Base-by-base conservation (phyloP, 1,140 invertebrate species). In the Procambarus clarkii region DNA sequence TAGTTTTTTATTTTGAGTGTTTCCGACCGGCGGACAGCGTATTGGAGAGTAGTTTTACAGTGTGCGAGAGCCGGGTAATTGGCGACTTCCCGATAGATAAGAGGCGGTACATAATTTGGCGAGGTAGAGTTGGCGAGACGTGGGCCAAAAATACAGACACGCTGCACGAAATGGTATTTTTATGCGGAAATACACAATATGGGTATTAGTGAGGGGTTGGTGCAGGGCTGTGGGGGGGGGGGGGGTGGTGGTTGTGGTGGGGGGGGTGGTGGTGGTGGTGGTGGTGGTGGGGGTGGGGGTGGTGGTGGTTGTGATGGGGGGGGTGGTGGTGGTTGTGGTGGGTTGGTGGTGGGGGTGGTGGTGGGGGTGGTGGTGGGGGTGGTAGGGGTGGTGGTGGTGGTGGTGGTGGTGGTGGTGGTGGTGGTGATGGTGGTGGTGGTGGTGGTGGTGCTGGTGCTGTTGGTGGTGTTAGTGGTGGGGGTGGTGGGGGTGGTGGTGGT, bases 161-260 rank as follows among this genome's bases (percentile, higher is more conserved):
- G n/a, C 2, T 80, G 79, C 79, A 80, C 79, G 48, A 50, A 80
- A 80, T 80, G 79, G 46, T 50, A 54, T 80, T 80, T 80, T 80
- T 80, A 71, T 84, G 64, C 54, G 44, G 54, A 84, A n/a, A 34
- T 13, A 64, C 81, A 84, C 34, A 64, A 84, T 71, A 64, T 60
- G 54, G 58, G 81, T 64, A 71, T 84, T 60, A 71, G 44, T 45
- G 54, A 21, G 54, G 58, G 81, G 21, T 84, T 54, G 50, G 4
- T 54, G 50, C 50, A 9, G 50, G n/a, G n/a, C n/a, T n/a, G n/a
- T n/a, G n/a, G n/a, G n/a, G n/a, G n/a, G n/a, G n/a, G n/a, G n/a
- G n/a, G n/a, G n/a, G n/a, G n/a, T n/a, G n/a, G n/a, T n/a, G n/a
- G n/a, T n/a, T n/a, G n/a, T n/a, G 79, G 48, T n/a, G 79, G 18